Conservation (phyloP, 2,113 vertebrate genomes). For the Anhinga rufa region DNA sequence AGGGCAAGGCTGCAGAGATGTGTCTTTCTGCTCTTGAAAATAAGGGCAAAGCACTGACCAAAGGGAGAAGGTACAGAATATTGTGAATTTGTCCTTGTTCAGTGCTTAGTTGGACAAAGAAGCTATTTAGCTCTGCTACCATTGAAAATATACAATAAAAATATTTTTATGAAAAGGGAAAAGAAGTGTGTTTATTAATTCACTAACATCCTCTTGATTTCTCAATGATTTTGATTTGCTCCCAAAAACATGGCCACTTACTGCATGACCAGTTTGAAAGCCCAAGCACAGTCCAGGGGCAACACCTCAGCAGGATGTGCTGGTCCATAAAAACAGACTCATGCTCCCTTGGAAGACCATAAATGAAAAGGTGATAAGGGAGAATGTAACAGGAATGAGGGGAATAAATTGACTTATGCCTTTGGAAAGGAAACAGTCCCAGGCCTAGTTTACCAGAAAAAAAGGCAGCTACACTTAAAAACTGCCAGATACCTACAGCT, state of each 20-base stretch:
- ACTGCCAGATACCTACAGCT: neutral
- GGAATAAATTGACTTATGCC: neutral
- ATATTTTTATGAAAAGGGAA: neutral
- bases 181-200: neutral
- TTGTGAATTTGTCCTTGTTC: neutral
- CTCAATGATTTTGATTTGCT: too few species aligned
- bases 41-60: neutral
- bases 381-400: neutral
- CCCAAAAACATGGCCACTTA: neutral
- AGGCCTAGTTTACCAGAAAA: neutral
- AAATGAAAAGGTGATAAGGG: neutral
- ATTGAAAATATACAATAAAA: neutral
- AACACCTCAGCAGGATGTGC: rapidly evolving
- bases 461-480: neutral
- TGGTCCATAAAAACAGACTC: neutral
- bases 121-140: neutral
- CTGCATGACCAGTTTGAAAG: neutral
- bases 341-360: neutral
- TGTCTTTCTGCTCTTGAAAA: neutral
- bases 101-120: neutral
- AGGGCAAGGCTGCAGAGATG: neutral
- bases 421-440: neutral
- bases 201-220: neutral
- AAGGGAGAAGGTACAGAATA: neutral
- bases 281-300: neutral